phyloP scores from a whole-genome alignment of 2,888 invertebrate genomes.

The Macrostomum cliftonense region DNA sequence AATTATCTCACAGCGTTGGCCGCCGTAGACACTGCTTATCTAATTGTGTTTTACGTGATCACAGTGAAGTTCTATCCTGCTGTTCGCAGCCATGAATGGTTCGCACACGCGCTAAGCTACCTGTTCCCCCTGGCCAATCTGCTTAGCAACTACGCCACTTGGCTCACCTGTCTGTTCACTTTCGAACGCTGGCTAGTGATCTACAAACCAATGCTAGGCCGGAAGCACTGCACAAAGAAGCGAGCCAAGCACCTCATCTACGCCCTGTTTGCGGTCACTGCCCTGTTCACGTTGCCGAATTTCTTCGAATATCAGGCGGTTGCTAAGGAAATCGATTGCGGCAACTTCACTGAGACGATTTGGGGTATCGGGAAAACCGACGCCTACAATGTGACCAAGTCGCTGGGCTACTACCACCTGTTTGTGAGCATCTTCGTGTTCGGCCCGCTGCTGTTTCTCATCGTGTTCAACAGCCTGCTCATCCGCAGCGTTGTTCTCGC shows the following conservation, averaged over 20 bases:
- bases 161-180: conserved; percentile 57
- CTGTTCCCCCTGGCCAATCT: conserved; percentile 51
- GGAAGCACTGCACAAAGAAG: conserved; percentile 49
- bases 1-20: conserved; percentile 53
- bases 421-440: conserved; percentile 36
- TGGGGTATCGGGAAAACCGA: no score
- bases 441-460: conserved; percentile 49
- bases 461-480: conserved; percentile 54
- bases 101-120: conserved; percentile 15
- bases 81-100: background rate
- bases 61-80: background rate
- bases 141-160: conserved; percentile 50
- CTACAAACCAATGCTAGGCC: conserved; percentile 53
- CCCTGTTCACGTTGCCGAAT: conserved; percentile 46
- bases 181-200: conserved; percentile 57
- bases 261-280: conserved; percentile 45
- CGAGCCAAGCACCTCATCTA: conserved; percentile 50
- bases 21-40: conserved; percentile 51
- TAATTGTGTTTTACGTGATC: conserved; percentile 22
- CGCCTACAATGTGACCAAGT: no score
- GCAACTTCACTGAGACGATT: no score
- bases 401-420: no score
- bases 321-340: background rate
- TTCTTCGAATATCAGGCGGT: conserved; percentile 39
- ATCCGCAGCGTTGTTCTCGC: conserved; percentile 43